Conservation (phyloP, 1,140 invertebrate species). For the Bombyx mori region ASM3026992v2 NC_085107.1:11519001-11519500, state of each 20-base stretch:
- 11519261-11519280: constrained; percentile 6
- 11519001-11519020: no score
- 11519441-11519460: background rate
- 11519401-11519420: background rate
- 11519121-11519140: no score
- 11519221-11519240: no score
- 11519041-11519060: no score
- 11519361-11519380: background rate
- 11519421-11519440: background rate
- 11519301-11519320: background rate
- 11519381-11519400: background rate
- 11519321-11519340: background rate
- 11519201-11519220: no score
- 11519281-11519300: background rate
- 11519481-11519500: background rate
- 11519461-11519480: constrained; percentile 1
- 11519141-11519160: no score
- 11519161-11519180: no score
- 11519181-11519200: no score
- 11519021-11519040: no score
- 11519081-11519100: no score
- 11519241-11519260: background rate
- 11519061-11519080: no score
- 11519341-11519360: constrained; percentile 4
- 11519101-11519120: no score